phyloP scores from a whole-genome alignment of 2,888 invertebrate genomes.

The Mythimna lalbum region DNA sequence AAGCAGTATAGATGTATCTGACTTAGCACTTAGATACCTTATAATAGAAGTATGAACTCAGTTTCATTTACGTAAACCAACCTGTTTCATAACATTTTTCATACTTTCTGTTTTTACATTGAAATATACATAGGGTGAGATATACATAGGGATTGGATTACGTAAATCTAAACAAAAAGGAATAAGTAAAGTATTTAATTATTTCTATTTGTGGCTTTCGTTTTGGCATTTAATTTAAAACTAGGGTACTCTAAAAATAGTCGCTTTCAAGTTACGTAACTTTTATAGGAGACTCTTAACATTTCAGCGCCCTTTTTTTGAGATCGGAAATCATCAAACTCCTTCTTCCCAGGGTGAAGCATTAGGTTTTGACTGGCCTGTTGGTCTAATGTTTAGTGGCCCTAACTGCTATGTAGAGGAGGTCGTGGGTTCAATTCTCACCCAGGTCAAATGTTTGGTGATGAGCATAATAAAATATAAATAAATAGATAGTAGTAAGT shows the following conservation, averaged over 20 bases:
- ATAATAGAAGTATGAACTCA: conserved; percentile 3
- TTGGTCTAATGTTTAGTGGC: no score
- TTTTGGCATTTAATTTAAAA: conserved; percentile 7
- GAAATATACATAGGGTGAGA: background rate
- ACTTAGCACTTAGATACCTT: conserved; percentile 40
- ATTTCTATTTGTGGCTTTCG: background rate
- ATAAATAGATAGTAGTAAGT: no score
- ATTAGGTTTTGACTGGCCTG: no score
- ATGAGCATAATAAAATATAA: no score
- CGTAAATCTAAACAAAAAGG: background rate
- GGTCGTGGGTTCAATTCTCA: no score
- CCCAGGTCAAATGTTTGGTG: no score
- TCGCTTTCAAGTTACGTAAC: conserved; percentile 2
- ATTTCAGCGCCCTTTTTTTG: background rate
- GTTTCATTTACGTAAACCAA: conserved; percentile 1
- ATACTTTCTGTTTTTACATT: background rate
- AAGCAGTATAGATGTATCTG: conserved; percentile 27
- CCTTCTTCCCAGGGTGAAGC: no score
- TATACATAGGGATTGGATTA: background rate
- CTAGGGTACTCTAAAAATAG: conserved; percentile 19
- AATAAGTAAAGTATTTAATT: background rate
- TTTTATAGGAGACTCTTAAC: conserved; percentile 6
- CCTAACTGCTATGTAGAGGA: no score
- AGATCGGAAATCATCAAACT: no score
- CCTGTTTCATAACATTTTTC: background rate